phyloP scores from a whole-genome alignment of 2,797 vertebrate species.

The Okamejei kenojei region DNA sequence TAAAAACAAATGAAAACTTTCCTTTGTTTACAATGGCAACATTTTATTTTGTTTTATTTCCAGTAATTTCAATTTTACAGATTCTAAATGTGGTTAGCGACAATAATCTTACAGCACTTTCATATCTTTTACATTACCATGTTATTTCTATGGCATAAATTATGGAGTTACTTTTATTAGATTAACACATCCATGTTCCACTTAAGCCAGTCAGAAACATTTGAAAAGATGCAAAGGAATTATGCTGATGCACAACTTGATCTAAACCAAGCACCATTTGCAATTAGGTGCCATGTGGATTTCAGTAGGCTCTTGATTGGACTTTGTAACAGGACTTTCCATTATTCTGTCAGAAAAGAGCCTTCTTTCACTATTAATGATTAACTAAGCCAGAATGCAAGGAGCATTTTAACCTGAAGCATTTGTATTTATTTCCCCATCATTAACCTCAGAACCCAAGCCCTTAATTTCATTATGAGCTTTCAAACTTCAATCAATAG shows the following conservation, averaged over 20 bases:
- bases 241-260: not conserved
- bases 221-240: not conserved
- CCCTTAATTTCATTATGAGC: conserved; percentile 25
- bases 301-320: conserved; percentile 12
- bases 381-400: conserved; percentile 13
- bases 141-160: not conserved
- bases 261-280: not conserved
- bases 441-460: conserved; percentile 34
- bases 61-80: not conserved
- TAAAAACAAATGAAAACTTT: not conserved
- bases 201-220: not conserved
- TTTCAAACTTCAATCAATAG: not conserved
- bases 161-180: not conserved
- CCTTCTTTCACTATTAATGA: conserved; percentile 17
- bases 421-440: conserved; percentile 36
- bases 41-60: not conserved
- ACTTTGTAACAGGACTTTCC: not conserved
- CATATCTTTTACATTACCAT: not conserved
- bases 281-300: not conserved
- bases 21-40: too few relatives aligned
- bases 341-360: not conserved
- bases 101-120: not conserved
- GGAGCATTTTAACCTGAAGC: conserved; percentile 24
- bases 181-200: not conserved
- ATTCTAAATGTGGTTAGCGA: not conserved